Conservation (phyloP, 2,797 vertebrate species). For the Sparus aurata region DNA sequence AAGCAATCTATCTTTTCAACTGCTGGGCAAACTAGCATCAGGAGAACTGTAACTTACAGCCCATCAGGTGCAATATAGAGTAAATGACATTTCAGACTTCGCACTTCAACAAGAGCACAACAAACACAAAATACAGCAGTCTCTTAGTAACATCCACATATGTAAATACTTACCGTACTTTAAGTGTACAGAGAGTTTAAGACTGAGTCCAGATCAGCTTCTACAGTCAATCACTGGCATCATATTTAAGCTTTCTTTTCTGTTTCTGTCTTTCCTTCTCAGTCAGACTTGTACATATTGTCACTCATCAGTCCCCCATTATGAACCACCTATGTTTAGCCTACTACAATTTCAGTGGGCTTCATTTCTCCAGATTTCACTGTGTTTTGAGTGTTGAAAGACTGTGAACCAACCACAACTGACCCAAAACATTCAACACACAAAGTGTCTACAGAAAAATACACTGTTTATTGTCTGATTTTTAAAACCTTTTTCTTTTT, state of each 20-base stretch:
- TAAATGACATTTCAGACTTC: conserved; percentile 49
- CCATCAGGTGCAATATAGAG: conserved; percentile 47
- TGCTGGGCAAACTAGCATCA: conserved; percentile 52
- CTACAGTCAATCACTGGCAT: conserved; percentile 26
- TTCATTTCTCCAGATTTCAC: conserved; percentile 63
- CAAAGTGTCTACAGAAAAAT: conserved; percentile 17
- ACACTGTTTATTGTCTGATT: neutral
- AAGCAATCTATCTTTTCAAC: conserved; percentile 62
- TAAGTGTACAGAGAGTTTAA: conserved; percentile 11
- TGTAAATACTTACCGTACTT: conserved; percentile 19
- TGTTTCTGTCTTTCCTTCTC: conserved; percentile 32
- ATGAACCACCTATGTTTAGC: conserved; percentile 62
- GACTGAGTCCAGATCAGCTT: conserved; percentile 1
- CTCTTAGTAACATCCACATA: conserved; percentile 35
- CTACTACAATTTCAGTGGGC: conserved; percentile 66
- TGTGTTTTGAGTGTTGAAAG: conserved; percentile 68
- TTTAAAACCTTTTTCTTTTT: neutral
- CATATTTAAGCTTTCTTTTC: conserved; percentile 21
- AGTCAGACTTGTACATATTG: conserved; percentile 60
- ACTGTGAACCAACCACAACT: conserved; percentile 39
- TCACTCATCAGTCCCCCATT: conserved; percentile 71
- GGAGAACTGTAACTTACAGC: conserved; percentile 46
- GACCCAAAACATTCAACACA: conserved; percentile 38
- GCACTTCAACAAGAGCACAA: conserved; percentile 57
- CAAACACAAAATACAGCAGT: conserved; percentile 57